phyloP scores from a whole-genome alignment of 2,888 invertebrate species.

The Arctia plantaginis region DNA sequence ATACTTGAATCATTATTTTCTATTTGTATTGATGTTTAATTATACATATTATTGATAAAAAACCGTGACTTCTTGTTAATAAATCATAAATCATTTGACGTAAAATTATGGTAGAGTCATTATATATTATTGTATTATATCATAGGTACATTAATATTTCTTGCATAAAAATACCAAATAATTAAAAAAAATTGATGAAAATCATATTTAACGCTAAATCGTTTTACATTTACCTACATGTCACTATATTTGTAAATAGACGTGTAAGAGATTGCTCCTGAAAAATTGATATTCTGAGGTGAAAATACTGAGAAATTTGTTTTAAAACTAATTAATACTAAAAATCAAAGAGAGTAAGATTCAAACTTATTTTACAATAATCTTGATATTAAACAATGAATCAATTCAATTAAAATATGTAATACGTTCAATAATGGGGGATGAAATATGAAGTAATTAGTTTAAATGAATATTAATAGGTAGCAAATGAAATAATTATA shows the following conservation, averaged over 20 bases:
- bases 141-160: background rate
- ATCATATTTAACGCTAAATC: too few relatives aligned
- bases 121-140: background rate
- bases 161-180: background rate
- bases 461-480: background rate
- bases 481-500: background rate
- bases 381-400: background rate
- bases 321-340: background rate
- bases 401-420: background rate
- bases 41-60: background rate
- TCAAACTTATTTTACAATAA: background rate
- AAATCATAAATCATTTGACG: background rate
- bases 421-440: background rate
- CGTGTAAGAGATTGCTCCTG: background rate
- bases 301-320: background rate
- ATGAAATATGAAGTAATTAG: background rate
- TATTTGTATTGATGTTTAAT: background rate
- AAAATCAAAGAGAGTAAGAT: background rate
- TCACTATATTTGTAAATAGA: background rate
- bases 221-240: background rate
- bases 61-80: background rate
- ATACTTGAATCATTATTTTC: background rate
- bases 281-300: background rate
- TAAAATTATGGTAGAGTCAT: background rate
- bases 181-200: background rate